These are phyloP conservation scores for Clytia hemisphaerica DNA, from an alignment of 30 jellyfish, hydroid and myxozoan species.

Conservation along the genomic window DNA sequence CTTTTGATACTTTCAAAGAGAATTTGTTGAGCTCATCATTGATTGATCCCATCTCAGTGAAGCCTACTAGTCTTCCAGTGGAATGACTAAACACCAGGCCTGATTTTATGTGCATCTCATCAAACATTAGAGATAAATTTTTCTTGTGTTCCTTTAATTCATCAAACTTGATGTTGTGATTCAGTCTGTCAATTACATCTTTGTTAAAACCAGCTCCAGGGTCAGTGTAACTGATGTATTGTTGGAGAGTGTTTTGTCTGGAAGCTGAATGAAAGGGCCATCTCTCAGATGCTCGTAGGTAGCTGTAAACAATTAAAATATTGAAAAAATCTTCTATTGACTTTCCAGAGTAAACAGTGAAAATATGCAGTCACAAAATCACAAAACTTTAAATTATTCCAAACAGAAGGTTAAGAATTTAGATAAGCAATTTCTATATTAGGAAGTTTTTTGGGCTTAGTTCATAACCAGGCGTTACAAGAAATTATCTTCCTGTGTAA, in stretches of 20 bases:
- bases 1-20: too few relatives aligned
- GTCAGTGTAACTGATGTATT: conserved; percentile 1
- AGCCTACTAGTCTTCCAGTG: conserved; percentile 21
- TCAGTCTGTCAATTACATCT: background rate
- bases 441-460: too few relatives aligned
- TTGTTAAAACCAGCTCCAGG: conserved; percentile 1
- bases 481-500: too few relatives aligned
- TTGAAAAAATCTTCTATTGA: too few relatives aligned
- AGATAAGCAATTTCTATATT: too few relatives aligned
- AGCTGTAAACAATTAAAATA: too few relatives aligned
- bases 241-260: background rate
- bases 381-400: too few relatives aligned
- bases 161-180: background rate
- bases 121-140: conserved; percentile 5
- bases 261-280: background rate
- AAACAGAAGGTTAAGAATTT: too few relatives aligned
- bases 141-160: background rate
- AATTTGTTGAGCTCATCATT: background rate
- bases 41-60: conserved; percentile 5
- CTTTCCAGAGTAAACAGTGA: too few relatives aligned
- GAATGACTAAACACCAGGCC: conserved; percentile 14
- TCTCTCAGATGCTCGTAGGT: background rate
- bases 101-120: conserved; percentile 11
- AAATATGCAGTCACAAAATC: too few relatives aligned
- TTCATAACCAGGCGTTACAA: too few relatives aligned